Evolutionary conservation across 2,113 vertebrate genomes (phyloP).

Genomic region (Serinus canaria): DNA sequence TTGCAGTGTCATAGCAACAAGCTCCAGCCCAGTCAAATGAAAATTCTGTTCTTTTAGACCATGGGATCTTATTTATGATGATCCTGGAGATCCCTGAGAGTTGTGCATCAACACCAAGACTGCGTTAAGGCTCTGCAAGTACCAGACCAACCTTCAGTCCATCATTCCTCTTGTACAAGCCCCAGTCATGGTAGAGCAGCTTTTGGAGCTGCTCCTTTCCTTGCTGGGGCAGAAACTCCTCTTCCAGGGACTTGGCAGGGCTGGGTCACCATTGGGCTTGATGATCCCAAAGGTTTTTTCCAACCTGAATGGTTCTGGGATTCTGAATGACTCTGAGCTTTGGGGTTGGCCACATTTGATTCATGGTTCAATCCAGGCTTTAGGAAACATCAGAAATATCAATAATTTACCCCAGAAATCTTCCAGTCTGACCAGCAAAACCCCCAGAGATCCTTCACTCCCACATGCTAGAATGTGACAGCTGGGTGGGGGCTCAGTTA

Average conservation of each 20-base stretch:
- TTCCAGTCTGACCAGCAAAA: not conserved
- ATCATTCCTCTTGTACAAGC: not conserved
- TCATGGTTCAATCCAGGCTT: not conserved
- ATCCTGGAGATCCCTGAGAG: not conserved
- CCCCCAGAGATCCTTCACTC: not conserved
- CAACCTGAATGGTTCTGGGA: not conserved
- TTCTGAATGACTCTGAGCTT: not conserved
- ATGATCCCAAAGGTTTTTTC: not conserved
- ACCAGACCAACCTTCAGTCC: not conserved
- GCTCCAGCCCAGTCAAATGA: not conserved
- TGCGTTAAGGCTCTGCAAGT: not conserved
- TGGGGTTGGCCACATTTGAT: not conserved
- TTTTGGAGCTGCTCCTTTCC: not conserved
- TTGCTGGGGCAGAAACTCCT: not conserved
- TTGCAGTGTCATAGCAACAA: not conserved
- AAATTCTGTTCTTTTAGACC: not conserved
- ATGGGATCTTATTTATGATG: not conserved
- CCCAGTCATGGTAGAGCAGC: rapidly evolving
- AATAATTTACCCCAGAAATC: not conserved
- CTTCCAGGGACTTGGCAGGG: not conserved
- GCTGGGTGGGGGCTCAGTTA: not conserved
- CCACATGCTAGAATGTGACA: rapidly evolving
- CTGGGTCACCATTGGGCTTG: not conserved
- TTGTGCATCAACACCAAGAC: not conserved
- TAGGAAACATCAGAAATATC: not conserved